Conservation (phyloP, 2,888 invertebrate genomes). For the Enchytraeus crypticus region DNA sequence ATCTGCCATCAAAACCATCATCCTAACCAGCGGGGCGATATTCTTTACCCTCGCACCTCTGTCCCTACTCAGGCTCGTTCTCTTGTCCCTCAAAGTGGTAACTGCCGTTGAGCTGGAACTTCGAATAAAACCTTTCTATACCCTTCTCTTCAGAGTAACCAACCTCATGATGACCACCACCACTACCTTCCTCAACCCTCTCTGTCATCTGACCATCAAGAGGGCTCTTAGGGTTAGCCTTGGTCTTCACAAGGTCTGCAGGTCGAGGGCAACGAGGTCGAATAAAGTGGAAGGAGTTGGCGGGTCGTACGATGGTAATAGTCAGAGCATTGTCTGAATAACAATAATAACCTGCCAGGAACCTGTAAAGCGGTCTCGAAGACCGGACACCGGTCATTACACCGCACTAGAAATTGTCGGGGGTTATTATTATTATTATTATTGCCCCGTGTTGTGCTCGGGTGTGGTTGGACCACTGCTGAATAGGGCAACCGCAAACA, state of each 20-base stretch:
- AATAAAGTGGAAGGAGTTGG: too few relatives aligned
- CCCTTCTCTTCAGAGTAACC: not conserved
- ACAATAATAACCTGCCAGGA: too few relatives aligned
- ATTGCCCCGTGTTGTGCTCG: too few relatives aligned
- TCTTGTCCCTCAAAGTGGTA: not conserved
- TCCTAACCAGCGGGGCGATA: not conserved
- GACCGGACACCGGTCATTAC: too few relatives aligned
- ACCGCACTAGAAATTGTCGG: too few relatives aligned
- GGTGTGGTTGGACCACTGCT: too few relatives aligned
- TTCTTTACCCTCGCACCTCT: not conserved
- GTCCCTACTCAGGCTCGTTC: not conserved
- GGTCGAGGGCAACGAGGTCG: too few relatives aligned
- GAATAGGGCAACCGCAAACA: too few relatives aligned
- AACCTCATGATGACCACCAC: constrained; percentile 2
- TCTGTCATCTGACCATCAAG: not conserved
- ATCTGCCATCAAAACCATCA: not conserved
- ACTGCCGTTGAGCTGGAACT: constrained; percentile 28
- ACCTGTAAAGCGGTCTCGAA: too few relatives aligned
- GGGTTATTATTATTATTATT: too few relatives aligned
- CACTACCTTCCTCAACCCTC: not conserved
- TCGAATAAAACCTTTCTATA: constrained; percentile 32
- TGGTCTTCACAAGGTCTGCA: not conserved
- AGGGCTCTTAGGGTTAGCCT: not conserved
- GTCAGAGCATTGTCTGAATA: too few relatives aligned
- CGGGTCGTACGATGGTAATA: too few relatives aligned